Evolutionary conservation across 2,888 invertebrate genomes (phyloP), one percentile per base, ranked within the genome.

Genomic region (Pterobdella sp.): DNA sequence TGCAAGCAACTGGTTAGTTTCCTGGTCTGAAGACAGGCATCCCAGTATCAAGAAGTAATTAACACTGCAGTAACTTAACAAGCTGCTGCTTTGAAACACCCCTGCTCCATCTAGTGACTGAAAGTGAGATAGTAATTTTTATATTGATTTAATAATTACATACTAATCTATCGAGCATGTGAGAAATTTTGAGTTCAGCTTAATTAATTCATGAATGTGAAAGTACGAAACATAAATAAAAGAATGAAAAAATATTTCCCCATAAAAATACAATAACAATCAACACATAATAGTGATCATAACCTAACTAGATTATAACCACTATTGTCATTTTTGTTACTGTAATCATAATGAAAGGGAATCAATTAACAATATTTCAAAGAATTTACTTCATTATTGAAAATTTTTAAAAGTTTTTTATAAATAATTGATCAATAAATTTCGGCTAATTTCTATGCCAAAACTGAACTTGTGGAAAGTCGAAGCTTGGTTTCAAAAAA

Each of bases 21-120:
- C 10, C n/a, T 56, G 60, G 60, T 22, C 3, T 7, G 60, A 56
- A 26, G 60, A 56, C 3, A 56, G n/a, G 60, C 4, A 56, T 22
- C 60, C 60, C 60, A 56, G n/a, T 3, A 56, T 4, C 14, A 56
- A n/a, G 60, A 56, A 56, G 60, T 56, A 56, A 26, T 7, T 18
- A 3, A n/a, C n/a, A 22, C n/a, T 14, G n/a, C 60, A 56, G 3
- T 22, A 26, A 26, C 60, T 56, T 7, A 56, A 26, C n/a, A 56
- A 26, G 60, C n/a, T 26, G n/a, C 10, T 56, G 60, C 60, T 56
- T 26, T 56, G 60, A 22, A 56, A 56, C 60, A 56, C 60, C n/a
- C 60, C 60, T 26, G 18, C 60, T 22, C 60, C 60, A 22, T 56
- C 60, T 26, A 56, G 26, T 3, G 60, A 56, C 60, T 56, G 60